Evolutionary conservation across 1,140 invertebrate genomes (phyloP), one percentile per base, ranked within the genome.

Genomic region (Zaprionus nigranus): DNA sequence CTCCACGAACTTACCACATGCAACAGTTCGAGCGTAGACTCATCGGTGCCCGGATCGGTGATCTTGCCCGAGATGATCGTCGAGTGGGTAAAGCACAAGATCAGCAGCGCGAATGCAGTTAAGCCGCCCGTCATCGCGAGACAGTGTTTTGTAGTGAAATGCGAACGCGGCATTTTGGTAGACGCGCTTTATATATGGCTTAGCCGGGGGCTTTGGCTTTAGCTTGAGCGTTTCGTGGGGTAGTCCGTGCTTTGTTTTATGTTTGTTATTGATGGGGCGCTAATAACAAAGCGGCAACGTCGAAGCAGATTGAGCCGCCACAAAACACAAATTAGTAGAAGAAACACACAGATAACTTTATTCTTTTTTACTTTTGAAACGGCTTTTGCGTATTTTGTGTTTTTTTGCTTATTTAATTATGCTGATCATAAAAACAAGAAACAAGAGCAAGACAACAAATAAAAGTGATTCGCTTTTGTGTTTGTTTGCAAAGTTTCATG

Each of bases 101-200:
- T 85, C 57, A 92, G 61, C 60, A 88, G 73, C 49, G 78, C 71
- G 65, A 91, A 75, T 68, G 78, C 90, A 85, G 84, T 71, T 82
- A 87, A 80, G 38, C 80, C 85, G 68, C 82, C 83, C 79, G 86
- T 91, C 88, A 91, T 92, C 22, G 81, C 90, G 70, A 92, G 83
- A 79, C 90, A 91, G 63, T 82, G 90, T 65, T 75, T 90, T 59
- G 83, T 71, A 82, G 83, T 87, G 77, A 92, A 92, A 91, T 92
- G 86, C 63, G 90, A 87, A 49, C 83, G 86, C 79, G 90, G 81
- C 90, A 92, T 92, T 82, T 81, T 85, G 74, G 70, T 75, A 59
- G 72, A 57, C 58, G 34, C 20, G 73, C 69, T 88, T 90, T 90
- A 88, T 88, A 87, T 28, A 30, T 79, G 74, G 67, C 58, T 80